These are phyloP conservation scores for Chloroclysta siterata DNA, from an alignment of 2,888 invertebrate species.

Conservation along the genomic window DNA sequence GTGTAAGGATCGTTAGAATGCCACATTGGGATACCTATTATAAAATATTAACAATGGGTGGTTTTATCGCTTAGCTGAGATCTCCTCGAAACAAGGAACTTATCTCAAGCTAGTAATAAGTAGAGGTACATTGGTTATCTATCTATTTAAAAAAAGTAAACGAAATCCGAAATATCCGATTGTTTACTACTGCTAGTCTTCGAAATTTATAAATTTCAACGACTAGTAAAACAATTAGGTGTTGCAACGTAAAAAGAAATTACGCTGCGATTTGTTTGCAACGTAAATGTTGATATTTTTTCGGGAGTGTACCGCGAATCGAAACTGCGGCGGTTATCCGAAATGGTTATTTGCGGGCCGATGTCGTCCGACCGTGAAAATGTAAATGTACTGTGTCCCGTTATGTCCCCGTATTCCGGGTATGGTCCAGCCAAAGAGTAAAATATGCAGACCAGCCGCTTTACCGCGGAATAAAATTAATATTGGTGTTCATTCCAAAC, in stretches of 20 bases:
- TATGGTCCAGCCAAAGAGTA: conserved; percentile 23
- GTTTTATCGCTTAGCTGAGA: too few species aligned
- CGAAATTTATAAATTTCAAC: too few species aligned
- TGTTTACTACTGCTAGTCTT: too few species aligned
- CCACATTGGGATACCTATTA: too few species aligned
- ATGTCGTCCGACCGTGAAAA: conserved; percentile 37
- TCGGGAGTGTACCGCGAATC: conserved; percentile 33
- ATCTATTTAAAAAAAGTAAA: too few species aligned
- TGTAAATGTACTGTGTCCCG: conserved; percentile 40
- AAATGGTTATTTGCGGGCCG: conserved; percentile 39
- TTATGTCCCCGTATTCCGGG: conserved; percentile 30
- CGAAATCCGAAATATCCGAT: too few species aligned
- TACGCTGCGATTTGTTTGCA: conserved; percentile 29
- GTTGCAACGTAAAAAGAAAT: conserved; percentile 31
- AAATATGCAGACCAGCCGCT: neutral
- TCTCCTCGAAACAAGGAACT: too few species aligned
- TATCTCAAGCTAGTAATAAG: too few species aligned
- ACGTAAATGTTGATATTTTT: conserved; percentile 37
- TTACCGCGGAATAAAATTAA: too few species aligned
- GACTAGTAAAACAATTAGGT: neutral
- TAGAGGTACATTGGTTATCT: too few species aligned
- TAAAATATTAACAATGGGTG: too few species aligned
- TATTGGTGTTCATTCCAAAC: neutral
- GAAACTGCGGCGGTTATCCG: conserved; percentile 37
- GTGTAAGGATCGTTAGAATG: too few species aligned